Evolutionary conservation across 2,113 vertebrate species (phyloP).

Genomic region (Dicerorhinus sumatrensis): DNA sequence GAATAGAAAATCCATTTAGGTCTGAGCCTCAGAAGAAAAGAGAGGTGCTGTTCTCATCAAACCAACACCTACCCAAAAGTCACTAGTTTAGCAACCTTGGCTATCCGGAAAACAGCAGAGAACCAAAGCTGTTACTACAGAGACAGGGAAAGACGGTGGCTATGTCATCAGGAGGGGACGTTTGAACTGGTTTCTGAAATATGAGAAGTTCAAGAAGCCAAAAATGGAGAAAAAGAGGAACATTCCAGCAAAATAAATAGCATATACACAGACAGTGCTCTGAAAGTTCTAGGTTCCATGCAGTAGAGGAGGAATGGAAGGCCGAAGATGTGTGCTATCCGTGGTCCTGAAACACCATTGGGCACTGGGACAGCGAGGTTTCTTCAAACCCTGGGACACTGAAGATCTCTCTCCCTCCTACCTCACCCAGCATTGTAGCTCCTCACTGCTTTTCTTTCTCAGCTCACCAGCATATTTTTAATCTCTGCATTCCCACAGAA

Average conservation of each 20-base stretch:
- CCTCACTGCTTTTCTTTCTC: not conserved
- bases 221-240: not conserved
- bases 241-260: not conserved
- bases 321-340: not conserved
- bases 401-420: rapidly evolving
- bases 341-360: not conserved
- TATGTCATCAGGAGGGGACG: not conserved
- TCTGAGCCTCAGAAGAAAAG: not conserved
- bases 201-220: not conserved
- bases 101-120: not conserved
- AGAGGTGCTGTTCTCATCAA: not conserved
- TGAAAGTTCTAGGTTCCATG: rapidly evolving
- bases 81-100: not conserved
- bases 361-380: rapidly evolving
- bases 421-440: not conserved
- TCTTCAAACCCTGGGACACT: not conserved
- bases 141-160: not conserved
- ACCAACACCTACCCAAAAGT: not conserved
- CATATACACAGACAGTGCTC: rapidly evolving
- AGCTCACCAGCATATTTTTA: rapidly evolving
- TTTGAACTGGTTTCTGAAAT: not conserved
- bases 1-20: not conserved
- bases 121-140: not conserved
- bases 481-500: not conserved
- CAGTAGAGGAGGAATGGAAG: rapidly evolving